Percentiles rank a stretch among this genome's conserved stretches.
phyloP scores from a whole-genome alignment of 2,113 vertebrate genomes.

The Polyodon spathula region DNA sequence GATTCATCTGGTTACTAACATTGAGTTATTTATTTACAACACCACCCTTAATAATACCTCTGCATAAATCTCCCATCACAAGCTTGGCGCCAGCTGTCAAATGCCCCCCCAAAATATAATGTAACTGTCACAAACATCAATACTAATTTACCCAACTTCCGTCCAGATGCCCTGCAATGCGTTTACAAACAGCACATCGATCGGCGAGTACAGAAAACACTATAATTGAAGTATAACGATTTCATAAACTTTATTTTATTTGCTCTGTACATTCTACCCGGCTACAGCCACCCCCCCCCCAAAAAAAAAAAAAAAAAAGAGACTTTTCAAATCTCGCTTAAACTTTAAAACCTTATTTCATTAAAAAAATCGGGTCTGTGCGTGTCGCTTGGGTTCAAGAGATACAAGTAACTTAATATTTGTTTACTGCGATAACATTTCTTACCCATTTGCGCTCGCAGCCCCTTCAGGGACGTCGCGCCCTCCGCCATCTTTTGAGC shows the following conservation, averaged over 20 bases:
- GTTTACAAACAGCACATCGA: no score
- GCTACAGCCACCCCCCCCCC: neutral
- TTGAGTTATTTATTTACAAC: neutral
- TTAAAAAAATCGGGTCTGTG: neutral
- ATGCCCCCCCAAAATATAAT: neutral
- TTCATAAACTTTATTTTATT: no score
- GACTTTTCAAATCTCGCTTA: neutral
- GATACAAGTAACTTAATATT: neutral
- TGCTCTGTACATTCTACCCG: neutral
- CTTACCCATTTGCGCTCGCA: constrained; percentile 65
- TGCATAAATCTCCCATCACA: neutral
- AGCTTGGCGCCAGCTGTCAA: constrained; percentile 6
- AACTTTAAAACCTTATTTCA: neutral
- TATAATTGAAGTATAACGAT: no score
- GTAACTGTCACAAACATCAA: neutral
- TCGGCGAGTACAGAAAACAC: no score
- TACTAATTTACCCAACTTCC: neutral
- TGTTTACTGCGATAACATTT: neutral
- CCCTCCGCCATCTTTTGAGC: constrained; percentile 65
- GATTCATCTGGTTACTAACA: no score
- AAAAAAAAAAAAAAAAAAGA: neutral
- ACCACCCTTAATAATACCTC: neutral
- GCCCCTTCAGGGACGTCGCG: constrained; percentile 57
- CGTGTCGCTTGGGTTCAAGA: neutral
- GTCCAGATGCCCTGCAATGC: neutral